Conservation (phyloP, 2,797 vertebrate genomes). For the Hyperoplus immaculatus region DNA sequence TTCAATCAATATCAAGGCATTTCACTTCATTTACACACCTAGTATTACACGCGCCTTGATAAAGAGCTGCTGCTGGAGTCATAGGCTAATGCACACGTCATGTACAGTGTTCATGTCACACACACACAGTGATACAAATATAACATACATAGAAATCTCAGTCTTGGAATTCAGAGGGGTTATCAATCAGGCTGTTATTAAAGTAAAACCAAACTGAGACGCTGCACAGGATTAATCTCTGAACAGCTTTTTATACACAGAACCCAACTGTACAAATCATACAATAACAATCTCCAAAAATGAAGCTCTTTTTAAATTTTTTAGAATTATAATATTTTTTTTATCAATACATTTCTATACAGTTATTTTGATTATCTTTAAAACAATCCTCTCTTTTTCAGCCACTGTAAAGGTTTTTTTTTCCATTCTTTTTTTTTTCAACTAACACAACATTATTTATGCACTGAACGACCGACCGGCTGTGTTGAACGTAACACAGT, state of each 20-base stretch:
- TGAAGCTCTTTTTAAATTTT: conserved; percentile 66
- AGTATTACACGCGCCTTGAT: conserved; percentile 53
- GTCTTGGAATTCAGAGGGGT: conserved; percentile 57
- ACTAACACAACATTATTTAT: conserved; percentile 59
- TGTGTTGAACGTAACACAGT: conserved; percentile 42
- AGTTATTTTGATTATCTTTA: conserved; percentile 65
- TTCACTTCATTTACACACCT: conserved; percentile 53
- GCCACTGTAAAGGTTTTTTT: conserved; percentile 31
- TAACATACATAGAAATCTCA: conserved; percentile 71
- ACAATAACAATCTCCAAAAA: conserved; percentile 81
- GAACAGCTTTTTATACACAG: conserved; percentile 79
- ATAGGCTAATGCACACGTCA: conserved; percentile 41
- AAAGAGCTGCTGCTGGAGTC: conserved; percentile 62
- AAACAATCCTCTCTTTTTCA: conserved; percentile 45
- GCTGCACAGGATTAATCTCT: conserved; percentile 70
- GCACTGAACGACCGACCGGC: conserved; percentile 47
- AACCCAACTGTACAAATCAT: conserved; percentile 82
- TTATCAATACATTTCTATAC: conserved; percentile 76
- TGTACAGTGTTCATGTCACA: conserved; percentile 66
- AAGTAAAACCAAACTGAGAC: conserved; percentile 60
- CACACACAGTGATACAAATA: conserved; percentile 69
- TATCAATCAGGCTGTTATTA: conserved; percentile 55
- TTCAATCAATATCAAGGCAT: conserved; percentile 80
- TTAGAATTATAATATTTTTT: conserved; percentile 73
- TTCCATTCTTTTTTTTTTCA: conserved; percentile 13